phyloP scores from a whole-genome alignment of 2,888 invertebrate genomes.

The Eustalomyia histrio region DNA sequence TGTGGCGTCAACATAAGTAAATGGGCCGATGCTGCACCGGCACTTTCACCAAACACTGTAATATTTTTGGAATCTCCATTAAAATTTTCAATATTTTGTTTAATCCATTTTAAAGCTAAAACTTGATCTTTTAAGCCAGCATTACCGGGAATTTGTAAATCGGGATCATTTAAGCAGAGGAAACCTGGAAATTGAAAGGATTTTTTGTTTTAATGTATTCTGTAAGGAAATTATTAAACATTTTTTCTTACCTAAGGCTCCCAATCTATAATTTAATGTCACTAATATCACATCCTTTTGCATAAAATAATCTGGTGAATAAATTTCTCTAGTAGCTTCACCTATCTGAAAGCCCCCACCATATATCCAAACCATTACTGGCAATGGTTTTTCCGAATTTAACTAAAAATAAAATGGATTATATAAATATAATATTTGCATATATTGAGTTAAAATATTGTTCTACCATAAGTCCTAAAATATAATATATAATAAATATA shows the following conservation, averaged over 20 bases:
- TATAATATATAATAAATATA: no score
- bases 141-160: slow-evolving; percentile 80
- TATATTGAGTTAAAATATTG: no score
- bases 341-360: slow-evolving; percentile 81
- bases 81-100: slow-evolving; percentile 79
- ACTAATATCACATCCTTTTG: slow-evolving; percentile 79
- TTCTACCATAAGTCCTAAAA: no score
- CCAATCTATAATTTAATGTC: slow-evolving; percentile 80
- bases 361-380: slow-evolving; percentile 80
- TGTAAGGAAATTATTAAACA: neutral
- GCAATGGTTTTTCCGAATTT: slow-evolving; percentile 68
- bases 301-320: slow-evolving; percentile 80
- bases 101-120: slow-evolving; percentile 80
- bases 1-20: slow-evolving; percentile 80
- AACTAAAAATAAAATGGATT: slow-evolving; percentile 64
- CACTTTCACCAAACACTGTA: slow-evolving; percentile 81
- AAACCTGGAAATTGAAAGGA: slow-evolving; percentile 77
- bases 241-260: slow-evolving; percentile 76
- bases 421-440: no score
- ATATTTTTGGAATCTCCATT: slow-evolving; percentile 81
- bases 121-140: slow-evolving; percentile 81
- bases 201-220: neutral
- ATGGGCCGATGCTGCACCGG: slow-evolving; percentile 80
- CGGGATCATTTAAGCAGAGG: slow-evolving; percentile 79
- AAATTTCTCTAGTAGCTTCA: slow-evolving; percentile 76